A percentile compares a stretch with the other conserved stretches of the same genome.
Conservation (phyloP, 2,888 invertebrate species). For the Asteroscopus sphinx region DNA sequence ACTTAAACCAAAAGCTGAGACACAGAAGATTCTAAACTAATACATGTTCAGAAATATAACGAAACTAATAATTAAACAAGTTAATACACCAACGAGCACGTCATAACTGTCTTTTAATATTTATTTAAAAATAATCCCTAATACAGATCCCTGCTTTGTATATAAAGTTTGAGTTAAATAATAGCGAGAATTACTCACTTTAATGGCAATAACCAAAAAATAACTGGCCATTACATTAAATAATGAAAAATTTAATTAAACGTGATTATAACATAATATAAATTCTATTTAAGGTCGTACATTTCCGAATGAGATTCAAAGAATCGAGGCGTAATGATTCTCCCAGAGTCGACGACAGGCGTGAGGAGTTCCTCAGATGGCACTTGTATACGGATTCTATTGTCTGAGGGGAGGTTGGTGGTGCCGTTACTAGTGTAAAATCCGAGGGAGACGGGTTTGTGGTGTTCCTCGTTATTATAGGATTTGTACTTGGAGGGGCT, state of each 20-base stretch:
- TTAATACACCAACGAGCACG: constrained; percentile 26
- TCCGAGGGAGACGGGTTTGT: constrained; percentile 81
- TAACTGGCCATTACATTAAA: constrained; percentile 45
- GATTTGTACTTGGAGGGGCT: constrained; percentile 80
- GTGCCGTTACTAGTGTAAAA: constrained; percentile 89
- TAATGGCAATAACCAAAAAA: constrained; percentile 32
- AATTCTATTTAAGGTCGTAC: constrained; percentile 79
- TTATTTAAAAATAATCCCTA: constrained; percentile 30
- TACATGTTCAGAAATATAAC: constrained; percentile 3
- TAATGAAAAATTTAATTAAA: constrained; percentile 8
- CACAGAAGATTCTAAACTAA: constrained; percentile 2
- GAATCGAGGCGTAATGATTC: constrained; percentile 81
- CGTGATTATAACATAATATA: constrained; percentile 21
- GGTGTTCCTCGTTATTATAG: constrained; percentile 75
- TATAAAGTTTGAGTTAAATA: constrained; percentile 43
- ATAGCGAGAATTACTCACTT: constrained; percentile 37
- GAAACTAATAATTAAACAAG: constrained; percentile 30
- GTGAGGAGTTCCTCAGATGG: constrained; percentile 92
- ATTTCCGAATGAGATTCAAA: constrained; percentile 81
- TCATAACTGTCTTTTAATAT: constrained; percentile 37
- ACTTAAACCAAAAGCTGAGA: constrained; percentile 31
- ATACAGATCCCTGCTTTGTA: constrained; percentile 49
- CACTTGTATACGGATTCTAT: constrained; percentile 93
- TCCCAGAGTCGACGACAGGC: constrained; percentile 91
- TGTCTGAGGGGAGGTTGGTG: constrained; percentile 89